phyloP scores from a whole-genome alignment of 1,140 invertebrate species.

The Penaeus vannamei region DNA sequence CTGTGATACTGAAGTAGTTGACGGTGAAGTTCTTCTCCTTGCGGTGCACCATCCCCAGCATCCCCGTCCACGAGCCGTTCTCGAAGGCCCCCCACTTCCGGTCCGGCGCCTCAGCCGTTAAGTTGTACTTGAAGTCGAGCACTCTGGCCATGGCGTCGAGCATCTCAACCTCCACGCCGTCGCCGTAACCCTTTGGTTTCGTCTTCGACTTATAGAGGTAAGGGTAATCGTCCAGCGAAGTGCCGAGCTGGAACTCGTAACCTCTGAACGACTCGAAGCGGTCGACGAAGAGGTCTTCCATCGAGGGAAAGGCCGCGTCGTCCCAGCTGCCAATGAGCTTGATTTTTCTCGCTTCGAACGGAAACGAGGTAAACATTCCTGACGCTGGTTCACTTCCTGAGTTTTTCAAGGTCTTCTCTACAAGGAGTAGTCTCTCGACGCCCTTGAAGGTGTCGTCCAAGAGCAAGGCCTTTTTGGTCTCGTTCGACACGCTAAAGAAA shows the following conservation, averaged over 20 bases:
- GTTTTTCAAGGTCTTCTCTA: neutral
- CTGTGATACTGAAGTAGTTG: conserved; percentile 45
- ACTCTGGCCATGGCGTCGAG: conserved; percentile 23
- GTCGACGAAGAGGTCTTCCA: conserved; percentile 22
- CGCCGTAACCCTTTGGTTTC: neutral
- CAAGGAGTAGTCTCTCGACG: neutral
- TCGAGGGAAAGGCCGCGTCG: neutral
- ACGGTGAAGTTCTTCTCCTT: conserved; percentile 60
- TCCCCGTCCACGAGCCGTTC: conserved; percentile 54
- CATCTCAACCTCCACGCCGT: conserved; percentile 41
- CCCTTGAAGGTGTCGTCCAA: neutral
- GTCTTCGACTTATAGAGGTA: neutral
- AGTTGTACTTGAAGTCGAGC: conserved; percentile 43
- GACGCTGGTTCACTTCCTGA: neutral
- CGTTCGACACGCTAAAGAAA: neutral
- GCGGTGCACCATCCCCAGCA: conserved; percentile 54
- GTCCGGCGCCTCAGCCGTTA: conserved; percentile 26
- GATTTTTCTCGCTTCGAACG: neutral
- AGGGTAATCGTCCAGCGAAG: neutral
- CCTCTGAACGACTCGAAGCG: conserved; percentile 43
- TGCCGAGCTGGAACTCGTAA: conserved; percentile 39
- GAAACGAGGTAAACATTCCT: conserved; percentile 24
- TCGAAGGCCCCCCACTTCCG: conserved; percentile 40
- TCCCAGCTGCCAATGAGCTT: neutral
- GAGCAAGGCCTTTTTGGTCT: neutral